phyloP scores from a whole-genome alignment of 2,113 vertebrate genomes.

The Apistogramma diplotaenia region DNA sequence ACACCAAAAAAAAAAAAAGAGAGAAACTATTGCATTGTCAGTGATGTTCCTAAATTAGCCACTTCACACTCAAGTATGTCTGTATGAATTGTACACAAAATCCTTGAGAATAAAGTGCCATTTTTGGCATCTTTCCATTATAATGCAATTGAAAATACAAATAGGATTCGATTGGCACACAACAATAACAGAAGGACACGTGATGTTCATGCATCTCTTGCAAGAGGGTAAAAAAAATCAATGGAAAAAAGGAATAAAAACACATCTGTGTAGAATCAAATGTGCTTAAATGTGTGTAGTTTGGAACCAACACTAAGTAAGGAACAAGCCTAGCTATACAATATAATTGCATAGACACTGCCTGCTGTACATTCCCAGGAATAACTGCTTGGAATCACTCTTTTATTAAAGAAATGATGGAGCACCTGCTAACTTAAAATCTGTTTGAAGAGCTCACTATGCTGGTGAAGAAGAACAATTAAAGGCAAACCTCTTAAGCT shows the following conservation, averaged over 20 bases:
- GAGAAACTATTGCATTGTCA: not conserved
- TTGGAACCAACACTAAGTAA: not conserved
- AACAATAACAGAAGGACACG: conserved; percentile 3
- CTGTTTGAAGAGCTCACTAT: not conserved
- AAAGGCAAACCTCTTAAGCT: not conserved
- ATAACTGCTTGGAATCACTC: not conserved
- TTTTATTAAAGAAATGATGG: not conserved
- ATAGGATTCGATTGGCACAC: not conserved
- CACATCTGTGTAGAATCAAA: not conserved
- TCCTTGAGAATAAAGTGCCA: not conserved
- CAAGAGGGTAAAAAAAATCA: not conserved
- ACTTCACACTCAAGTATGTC: conserved; percentile 43
- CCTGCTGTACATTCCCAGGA: conserved; percentile 18
- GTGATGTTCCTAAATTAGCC: conserved; percentile 38
- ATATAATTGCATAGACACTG: conserved; percentile 3
- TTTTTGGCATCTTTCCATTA: conserved; percentile 12
- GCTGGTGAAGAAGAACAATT: not conserved
- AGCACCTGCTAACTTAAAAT: not conserved
- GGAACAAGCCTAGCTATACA: not conserved
- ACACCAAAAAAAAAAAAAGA: not conserved
- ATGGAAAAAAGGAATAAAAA: not conserved
- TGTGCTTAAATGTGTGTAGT: not conserved
- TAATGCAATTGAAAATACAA: conserved; percentile 28
- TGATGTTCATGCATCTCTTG: not conserved
- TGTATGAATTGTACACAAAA: conserved; percentile 17